Base-by-base conservation (phyloP, 1,140 invertebrate species). In the Andricus grossulariae region DNA sequence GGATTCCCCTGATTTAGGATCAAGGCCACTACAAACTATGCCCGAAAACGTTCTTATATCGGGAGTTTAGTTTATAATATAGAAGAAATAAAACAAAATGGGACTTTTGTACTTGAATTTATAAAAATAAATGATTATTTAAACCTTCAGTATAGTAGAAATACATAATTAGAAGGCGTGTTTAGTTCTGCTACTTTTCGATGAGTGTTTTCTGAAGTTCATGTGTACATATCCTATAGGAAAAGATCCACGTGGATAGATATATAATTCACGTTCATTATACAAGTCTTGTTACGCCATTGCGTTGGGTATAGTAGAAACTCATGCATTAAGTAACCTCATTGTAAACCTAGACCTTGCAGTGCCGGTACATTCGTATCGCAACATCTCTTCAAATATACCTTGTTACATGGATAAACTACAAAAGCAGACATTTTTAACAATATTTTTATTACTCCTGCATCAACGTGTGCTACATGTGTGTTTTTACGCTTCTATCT, bases 261-360 rank as follows among this genome's bases (percentile, higher is more conserved):
- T 66, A 66, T 66, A 66, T 66, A 39, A 66, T 66, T 66, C 60
- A 66, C 21, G 60, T 66, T 66, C 25, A 66, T 66, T 66, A 66
- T 66, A 66, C 60, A 66, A 66, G 60, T 66, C 25, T 66, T 66
- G 60, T 66, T 66, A 66, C 60, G 32, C 60, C 60, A 66, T 39
- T 66, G 60, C 60, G 60, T 66, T 66, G 60, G 60, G 3, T 66
- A 66, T 45, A 12, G 60, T 66, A 66, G 32, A 60, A 60, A 21
- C 55, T 57, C 55, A 60, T 60, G 54, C 54, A 55, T 55, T 55
- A 55, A 55, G 57, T 66, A 66, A 66, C 60, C 60, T 66, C 60
- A 66, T 66, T 66, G 60, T 66, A 66, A 66, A 66, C 60, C 60
- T 66, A 66, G 60, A 66, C 60, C 60, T 66, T 66, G 60, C 60